phyloP scores from a whole-genome alignment of 2,888 invertebrate genomes.

The Stenurella melanura region DNA sequence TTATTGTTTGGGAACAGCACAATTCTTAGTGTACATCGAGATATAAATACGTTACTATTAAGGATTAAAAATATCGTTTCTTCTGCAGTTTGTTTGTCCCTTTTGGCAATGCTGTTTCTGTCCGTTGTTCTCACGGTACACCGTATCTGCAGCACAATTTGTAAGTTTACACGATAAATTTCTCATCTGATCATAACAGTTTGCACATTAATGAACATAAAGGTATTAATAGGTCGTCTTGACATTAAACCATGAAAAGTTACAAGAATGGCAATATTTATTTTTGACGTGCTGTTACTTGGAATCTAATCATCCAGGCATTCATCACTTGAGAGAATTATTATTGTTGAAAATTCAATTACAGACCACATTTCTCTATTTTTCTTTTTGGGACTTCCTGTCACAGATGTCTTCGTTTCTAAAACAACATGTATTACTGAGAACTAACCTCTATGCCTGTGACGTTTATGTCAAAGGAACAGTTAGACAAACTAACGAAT shows the following conservation, averaged over 20 bases:
- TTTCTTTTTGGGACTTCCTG: too few species aligned
- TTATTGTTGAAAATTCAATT: too few species aligned
- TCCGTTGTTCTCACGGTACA: conserved; percentile 24
- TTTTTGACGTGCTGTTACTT: background rate
- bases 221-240: conserved; percentile 13
- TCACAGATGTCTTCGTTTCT: too few species aligned
- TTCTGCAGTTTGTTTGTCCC: conserved; percentile 14
- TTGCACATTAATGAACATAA: background rate
- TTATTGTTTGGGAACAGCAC: too few species aligned
- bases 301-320: background rate
- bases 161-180: conserved; percentile 4
- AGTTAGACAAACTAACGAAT: too few species aligned
- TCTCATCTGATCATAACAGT: conserved; percentile 19
- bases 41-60: too few species aligned
- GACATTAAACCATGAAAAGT: background rate
- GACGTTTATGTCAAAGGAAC: too few species aligned
- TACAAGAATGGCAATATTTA: background rate
- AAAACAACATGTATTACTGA: too few species aligned
- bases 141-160: conserved; percentile 9
- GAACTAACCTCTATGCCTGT: too few species aligned
- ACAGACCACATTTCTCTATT: too few species aligned
- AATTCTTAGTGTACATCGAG: too few species aligned
- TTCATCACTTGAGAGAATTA: background rate
- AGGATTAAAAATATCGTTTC: background rate
- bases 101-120: conserved; percentile 2